Percentiles rank a stretch among this genome's conserved stretches.
Conservation (phyloP, 2,113 vertebrate species). For the Columba livia region DNA sequence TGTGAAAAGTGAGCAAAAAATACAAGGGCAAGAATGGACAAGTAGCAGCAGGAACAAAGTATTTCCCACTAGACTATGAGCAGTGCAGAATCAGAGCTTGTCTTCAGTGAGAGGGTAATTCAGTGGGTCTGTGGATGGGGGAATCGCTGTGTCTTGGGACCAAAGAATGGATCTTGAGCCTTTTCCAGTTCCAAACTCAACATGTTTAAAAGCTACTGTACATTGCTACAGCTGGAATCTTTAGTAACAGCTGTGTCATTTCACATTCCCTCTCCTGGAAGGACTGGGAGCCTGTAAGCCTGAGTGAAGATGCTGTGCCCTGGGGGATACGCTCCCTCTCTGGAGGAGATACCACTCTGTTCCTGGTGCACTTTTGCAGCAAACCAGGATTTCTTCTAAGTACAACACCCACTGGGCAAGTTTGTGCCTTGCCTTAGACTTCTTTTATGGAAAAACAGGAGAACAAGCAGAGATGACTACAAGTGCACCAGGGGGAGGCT, state of each 20-base stretch:
- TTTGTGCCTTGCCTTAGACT: not conserved
- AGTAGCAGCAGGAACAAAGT: constrained; percentile 39
- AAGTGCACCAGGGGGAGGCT: not conserved
- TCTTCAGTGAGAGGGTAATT: constrained; percentile 7
- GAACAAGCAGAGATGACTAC: not conserved
- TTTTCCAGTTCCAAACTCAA: not conserved
- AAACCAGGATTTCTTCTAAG: not conserved
- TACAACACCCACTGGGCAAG: not conserved
- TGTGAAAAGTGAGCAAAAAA: constrained; percentile 58
- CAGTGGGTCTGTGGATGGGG: not conserved
- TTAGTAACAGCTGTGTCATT: not conserved
- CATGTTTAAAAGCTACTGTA: not conserved
- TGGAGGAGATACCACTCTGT: not conserved
- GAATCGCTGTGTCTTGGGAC: not conserved
- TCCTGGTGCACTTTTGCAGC: not conserved
- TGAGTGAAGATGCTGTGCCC: not conserved
- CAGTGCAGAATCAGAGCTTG: not conserved
- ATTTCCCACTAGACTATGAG: constrained; percentile 37
- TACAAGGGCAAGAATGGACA: constrained; percentile 54
- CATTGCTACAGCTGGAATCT: not conserved
- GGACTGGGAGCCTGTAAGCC: not conserved
- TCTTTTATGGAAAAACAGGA: not conserved
- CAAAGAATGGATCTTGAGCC: not conserved
- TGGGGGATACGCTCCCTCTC: not conserved
- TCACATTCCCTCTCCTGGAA: not conserved